Evolutionary conservation across 92 coral and sea anemone species (phyloP), one percentile per base, ranked within the genome.

Genomic region (Blastomussa wellsi): DNA sequence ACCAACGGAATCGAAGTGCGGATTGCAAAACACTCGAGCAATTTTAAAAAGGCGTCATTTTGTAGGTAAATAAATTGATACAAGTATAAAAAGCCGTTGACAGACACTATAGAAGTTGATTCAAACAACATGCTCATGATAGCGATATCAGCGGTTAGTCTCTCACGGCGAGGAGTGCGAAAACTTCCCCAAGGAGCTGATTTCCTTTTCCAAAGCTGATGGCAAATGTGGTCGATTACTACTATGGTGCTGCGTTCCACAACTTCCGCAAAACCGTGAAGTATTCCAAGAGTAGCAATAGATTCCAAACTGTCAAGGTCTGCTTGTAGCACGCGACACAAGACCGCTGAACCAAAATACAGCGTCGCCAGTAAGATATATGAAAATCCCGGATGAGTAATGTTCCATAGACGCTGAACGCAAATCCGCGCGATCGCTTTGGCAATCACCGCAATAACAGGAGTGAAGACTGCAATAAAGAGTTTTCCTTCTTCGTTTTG

Each of bases 111-210:
- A 11, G 78, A 64, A 68, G 51, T 70, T 71, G 85, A 81, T 68
- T 81, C 85, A 31, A 24, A 74, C 36, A 83, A 28, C 87, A 83
- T 83, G 80, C 88, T 85, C 84, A 85, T 85, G 26, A 85, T 85
- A 32, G 82, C 77, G 75, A 77, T 85, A 49, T 85, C 88, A 26
- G 88, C 77, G 47, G 32, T 76, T 51, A 85, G 83, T 76, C 88
- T 80, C 29, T 85, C 88, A 47, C 83, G 72, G 24, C 88, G 88
- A 60, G 88, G 77, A 62, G 76, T 76, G 9, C 84, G 88, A 66
- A 76, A 85, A 66, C 76, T 77, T 48, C 88, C 88, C 82, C 88
- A 85, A 65, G 88, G 67, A 60, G 72, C 72, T 72, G 29, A 72
- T 48, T 2, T 38, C 42, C 80, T 60, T 57, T 74, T 74, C 44